Evolutionary conservation across 2,113 vertebrate species (phyloP).

Genomic region (Coreoperca whiteheadi): DNA sequence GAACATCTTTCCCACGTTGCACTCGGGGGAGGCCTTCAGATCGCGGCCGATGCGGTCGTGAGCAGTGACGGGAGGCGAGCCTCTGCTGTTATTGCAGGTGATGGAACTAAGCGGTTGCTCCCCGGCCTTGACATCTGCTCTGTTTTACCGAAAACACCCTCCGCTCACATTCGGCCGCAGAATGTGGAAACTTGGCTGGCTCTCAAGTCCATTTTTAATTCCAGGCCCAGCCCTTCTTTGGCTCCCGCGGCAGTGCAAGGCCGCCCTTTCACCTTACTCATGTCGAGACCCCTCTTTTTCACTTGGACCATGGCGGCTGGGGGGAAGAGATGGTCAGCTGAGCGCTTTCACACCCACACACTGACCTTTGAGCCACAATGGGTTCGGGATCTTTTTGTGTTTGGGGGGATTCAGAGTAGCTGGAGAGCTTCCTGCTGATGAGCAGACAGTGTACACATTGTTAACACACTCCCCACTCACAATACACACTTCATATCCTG

Average conservation of each 20-base stretch:
- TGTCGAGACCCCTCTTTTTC: not conserved
- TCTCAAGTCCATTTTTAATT: conserved; percentile 53
- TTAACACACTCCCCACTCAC: conserved; percentile 47
- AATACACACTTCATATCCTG: conserved; percentile 70
- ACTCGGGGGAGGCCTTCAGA: not conserved
- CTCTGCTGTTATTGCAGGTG: conserved; percentile 32
- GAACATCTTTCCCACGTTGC: not conserved
- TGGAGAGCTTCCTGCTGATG: conserved; percentile 35
- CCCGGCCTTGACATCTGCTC: conserved; percentile 52
- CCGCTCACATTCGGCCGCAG: conserved; percentile 38
- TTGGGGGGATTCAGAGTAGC: not conserved
- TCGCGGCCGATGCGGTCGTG: too few relatives aligned
- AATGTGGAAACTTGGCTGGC: conserved; percentile 53
- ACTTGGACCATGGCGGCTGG: conserved; percentile 22
- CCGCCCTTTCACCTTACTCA: conserved; percentile 45
- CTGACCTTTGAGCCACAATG: conserved; percentile 49
- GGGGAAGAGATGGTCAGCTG: conserved; percentile 29
- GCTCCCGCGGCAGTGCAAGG: conserved; percentile 38
- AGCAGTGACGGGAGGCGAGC: not conserved
- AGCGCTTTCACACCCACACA: conserved; percentile 40
- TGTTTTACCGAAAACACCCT: conserved; percentile 53
- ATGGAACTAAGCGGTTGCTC: conserved; percentile 35
- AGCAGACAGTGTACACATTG: conserved; percentile 44
- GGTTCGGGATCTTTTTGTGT: conserved; percentile 38
- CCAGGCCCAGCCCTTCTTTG: conserved; percentile 46